Base-by-base conservation (phyloP, 2,113 vertebrate genomes). In the Numenius arquata region DNA sequence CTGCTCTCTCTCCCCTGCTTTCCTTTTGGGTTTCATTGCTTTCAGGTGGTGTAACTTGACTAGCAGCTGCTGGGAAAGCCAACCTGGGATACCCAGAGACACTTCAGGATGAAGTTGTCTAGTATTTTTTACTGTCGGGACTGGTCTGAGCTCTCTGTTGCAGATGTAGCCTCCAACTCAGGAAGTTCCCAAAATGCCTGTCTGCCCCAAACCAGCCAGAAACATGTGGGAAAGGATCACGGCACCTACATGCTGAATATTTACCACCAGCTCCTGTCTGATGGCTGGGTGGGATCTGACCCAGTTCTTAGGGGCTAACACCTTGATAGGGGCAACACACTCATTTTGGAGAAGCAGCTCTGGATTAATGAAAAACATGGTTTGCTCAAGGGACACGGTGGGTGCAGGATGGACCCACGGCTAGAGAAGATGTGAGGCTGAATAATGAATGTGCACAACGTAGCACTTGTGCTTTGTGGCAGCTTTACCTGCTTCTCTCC, bases 1-100 rank as follows among this genome's bases (percentile, higher is more conserved):
- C 91, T 89, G 66, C 62, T 82, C 47, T 77, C 77, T 79, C 74
- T 72, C 56, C 50, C 8, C n/a, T 84, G n/a, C 66, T 63, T 81
- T 78, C 58, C 74, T 87, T 96, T 59, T 0, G 6, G 38, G 15
- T 95, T 94, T 67, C 91, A 76, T 36, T 76, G 84, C 70, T 95
- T 95, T 93, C 92, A 85, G 73, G 84, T 82, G 74, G 67, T 67
- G 84, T 66, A 75, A 93, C 81, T 61, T 76, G 12, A 52, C 48
- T 25, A 47, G 73, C 73, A 90, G 90, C 89, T 93, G 70, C 77
- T 85, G 48, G 43, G 70, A 95, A 94, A 87, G 86, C 73, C 0
- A 25, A 78, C 63, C 45, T 91, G 55, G 30, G 55, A 41, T 84
- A 72, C 70, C 81, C 72, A 48, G 34, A 87, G 43, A 62, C 53